Base-by-base conservation (phyloP, 2,113 vertebrate genomes). In the Arvicanthis niloticus region DNA sequence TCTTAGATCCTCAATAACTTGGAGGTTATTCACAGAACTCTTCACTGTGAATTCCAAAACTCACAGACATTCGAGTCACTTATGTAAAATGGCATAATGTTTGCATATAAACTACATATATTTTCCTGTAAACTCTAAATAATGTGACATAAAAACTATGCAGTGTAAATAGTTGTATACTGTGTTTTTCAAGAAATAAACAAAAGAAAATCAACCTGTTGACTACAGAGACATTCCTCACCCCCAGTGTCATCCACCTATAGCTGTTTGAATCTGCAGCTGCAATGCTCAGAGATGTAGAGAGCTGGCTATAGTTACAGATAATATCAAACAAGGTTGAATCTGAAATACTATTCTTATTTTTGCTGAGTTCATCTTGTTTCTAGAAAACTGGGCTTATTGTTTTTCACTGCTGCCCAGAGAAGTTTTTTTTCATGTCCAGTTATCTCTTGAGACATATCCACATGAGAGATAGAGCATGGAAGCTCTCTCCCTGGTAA, bases 401-500 rank as follows among this genome's bases (percentile, higher is more conserved):
- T 7, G 0, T 85, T 48, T 42, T 67, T 68, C 15, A 45, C 24
- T 56, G 29, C 45, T 75, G 0, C 65, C 4, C 24, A 9, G 45
- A 53, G 75, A 82, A 93, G 8, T 16, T 1, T 21, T 62, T 62
- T 48, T 48, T 45, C 0, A 0, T 0, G 26, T 40, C 15, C 9
- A 24, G 34, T 37, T 84, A 9, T 72, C n/a, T 13, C 6, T 21
- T 0, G 31, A 77, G 65, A 86, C 31, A 42, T 45, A 75, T 15
- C 31, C 4, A 16, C 1, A 3, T 16, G 40, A 76, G 80, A 48
- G 29, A 58, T 1, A 0, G 11, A 29, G 11, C 5, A 5, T 11
- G 7, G 42, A 4, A 7, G 3, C 34, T 76, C 37, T 48, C 45
- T 91, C 11, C 8, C 51, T 92, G 67, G 67, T 68, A 68, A 68